Percentiles rank a stretch among this genome's conserved stretches.
These are phyloP conservation scores for Cyprinus carpio DNA, from an alignment of 2,113 vertebrate species.

Conservation along the genomic window DNA sequence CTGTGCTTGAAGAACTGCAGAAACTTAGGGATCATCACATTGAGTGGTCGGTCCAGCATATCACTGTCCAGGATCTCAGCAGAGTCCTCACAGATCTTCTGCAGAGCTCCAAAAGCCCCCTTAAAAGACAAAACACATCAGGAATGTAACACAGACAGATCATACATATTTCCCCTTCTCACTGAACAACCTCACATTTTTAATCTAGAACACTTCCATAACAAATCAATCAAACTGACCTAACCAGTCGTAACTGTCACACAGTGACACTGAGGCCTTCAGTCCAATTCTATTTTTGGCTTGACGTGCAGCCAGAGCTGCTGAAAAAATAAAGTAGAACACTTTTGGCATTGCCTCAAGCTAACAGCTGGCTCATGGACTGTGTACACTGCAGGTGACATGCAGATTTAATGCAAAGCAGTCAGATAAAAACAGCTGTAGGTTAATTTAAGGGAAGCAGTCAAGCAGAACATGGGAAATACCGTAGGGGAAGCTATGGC, in stretches of 20 bases:
- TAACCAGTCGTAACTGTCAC: not conserved
- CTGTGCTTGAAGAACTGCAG: conserved; percentile 97
- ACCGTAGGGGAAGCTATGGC: not conserved
- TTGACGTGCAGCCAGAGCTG: not conserved
- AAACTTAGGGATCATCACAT: conserved; percentile 98
- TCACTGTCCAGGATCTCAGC: conserved; percentile 98
- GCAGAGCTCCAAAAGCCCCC: conserved; percentile 95
- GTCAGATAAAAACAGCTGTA: not conserved
- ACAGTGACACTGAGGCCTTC: not conserved
- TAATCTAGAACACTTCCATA: not conserved
- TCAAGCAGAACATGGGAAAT: not conserved
- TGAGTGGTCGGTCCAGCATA: conserved; percentile 92
- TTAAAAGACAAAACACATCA: conserved; percentile 59
- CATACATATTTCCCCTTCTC: not conserved
- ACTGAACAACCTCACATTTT: not conserved
- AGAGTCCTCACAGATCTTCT: conserved; percentile 98
- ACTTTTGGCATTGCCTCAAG: not conserved
- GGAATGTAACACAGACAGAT: not conserved
- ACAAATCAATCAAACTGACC: conserved; percentile 5
- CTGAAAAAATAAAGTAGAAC: conserved; percentile 3
- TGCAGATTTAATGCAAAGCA: not conserved
- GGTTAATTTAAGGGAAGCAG: not conserved
- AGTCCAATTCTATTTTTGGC: not conserved
- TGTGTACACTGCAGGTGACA: not conserved
- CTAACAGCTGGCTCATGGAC: not conserved